phyloP scores from a whole-genome alignment of 1,140 invertebrate genomes.

The Uloborus diversus region DNA sequence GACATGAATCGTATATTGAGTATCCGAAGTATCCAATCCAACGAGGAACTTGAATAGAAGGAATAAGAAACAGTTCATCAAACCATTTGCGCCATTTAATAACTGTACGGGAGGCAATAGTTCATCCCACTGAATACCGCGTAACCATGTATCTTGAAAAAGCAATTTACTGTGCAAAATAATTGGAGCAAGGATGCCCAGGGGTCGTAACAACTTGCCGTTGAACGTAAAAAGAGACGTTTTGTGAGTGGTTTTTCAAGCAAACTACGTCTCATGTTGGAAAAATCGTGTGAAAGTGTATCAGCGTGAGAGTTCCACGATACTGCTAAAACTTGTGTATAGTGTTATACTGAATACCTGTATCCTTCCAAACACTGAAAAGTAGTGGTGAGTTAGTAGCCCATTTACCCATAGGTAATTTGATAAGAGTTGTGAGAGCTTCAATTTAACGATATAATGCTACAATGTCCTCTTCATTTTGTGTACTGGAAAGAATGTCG shows the following conservation, averaged over 20 bases:
- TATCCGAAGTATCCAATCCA: background rate
- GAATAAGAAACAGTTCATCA: too few relatives aligned
- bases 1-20: background rate
- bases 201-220: constrained; percentile 7
- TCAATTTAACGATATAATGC: background rate
- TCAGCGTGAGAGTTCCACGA: background rate
- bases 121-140: constrained; percentile 5
- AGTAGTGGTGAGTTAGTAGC: background rate
- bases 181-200: constrained; percentile 2
- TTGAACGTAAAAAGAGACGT: background rate
- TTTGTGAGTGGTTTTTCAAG: constrained; percentile 1
- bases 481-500: background rate
- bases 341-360: background rate
- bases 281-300: too few relatives aligned
- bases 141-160: constrained; percentile 21
- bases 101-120: background rate
- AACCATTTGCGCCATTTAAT: too few relatives aligned
- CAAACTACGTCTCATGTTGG: background rate
- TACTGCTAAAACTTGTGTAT: background rate
- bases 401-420: constrained; percentile 7
- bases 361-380: background rate
- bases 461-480: background rate
- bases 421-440: background rate
- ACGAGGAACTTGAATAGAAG: too few relatives aligned
- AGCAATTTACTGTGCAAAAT: background rate